Base-by-base conservation (phyloP, 2,888 invertebrate species). In the Sympetrum striolatum region DNA sequence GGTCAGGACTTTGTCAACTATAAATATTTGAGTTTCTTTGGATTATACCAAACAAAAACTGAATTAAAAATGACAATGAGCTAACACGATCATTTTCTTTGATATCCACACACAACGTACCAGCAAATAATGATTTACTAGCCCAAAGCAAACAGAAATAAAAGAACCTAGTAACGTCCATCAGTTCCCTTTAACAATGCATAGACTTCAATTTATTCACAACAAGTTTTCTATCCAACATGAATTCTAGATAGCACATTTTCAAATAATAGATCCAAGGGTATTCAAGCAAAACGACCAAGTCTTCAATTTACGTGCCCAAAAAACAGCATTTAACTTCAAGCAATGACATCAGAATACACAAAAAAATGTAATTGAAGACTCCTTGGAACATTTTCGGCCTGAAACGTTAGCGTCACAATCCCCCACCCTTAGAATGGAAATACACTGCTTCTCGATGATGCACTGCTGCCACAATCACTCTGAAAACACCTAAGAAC, bases 201-300 rank as follows among this genome's bases (percentile, higher is more conserved):
- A 86, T 86, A 86, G 86, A 86, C 86, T 86, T 86, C 86, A 86
- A 86, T 86, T 86, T 86, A 86, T 86, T 86, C 86, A 86, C 86
- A 86, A 86, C 86, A 86, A 86, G 86, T 64, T 86, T 86, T 86
- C 86, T 86, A 86, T 86, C 86, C 58, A 86, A 86, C 86, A 86
- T 86, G 86, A 60, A 86, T 60, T 64, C 86, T 86, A 86, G 86
- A 86, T 60, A 86, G 86, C 86, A 86, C 86, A 86, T 86, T 86
- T 60, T 86, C 86, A 86, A 86, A 60, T 86, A 37, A 37, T 60
- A 60, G 86, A 86, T 86, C 86, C 60, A 86, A 86, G 60, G 58
- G 86, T 60, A n/a, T 60, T 86, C 58, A 86, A 86, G 86, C 86
- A 86, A 64, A 86, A 86, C 39, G 37, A 86, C 60, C 60, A 86